phyloP scores from a whole-genome alignment of 2,797 vertebrate genomes.

The Borostomias antarcticus region DNA sequence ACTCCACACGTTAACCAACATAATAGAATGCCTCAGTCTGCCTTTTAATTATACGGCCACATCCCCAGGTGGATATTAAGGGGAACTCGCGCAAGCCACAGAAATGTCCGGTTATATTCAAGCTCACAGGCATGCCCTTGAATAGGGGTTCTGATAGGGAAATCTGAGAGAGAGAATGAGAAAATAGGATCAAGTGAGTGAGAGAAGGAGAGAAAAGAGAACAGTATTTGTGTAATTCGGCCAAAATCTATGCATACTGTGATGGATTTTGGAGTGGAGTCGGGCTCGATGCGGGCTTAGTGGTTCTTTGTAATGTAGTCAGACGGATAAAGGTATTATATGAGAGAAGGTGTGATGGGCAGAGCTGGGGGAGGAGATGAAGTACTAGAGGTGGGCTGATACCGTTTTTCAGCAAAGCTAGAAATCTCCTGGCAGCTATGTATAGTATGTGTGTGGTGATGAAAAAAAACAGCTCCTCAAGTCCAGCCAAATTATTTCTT shows the following conservation, averaged over 20 bases:
- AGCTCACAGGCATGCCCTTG: slow-evolving; percentile 30
- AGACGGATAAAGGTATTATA: slow-evolving; percentile 57
- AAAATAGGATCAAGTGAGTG: neutral
- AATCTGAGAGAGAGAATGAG: slow-evolving; percentile 17
- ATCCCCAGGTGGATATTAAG: slow-evolving; percentile 32
- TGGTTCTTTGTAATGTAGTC: slow-evolving; percentile 43
- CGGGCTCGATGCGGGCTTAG: slow-evolving; percentile 47
- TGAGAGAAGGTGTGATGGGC: slow-evolving; percentile 47
- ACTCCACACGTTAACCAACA: slow-evolving; percentile 37
- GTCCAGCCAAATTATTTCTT: no score
- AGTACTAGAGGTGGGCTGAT: neutral
- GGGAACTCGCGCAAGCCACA: slow-evolving; percentile 22
- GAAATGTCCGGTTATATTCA: slow-evolving; percentile 33
- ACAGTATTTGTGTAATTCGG: slow-evolving; percentile 52
- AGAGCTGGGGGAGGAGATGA: slow-evolving; percentile 37
- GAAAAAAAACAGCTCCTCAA: no score
- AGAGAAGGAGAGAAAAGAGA: slow-evolving; percentile 9
- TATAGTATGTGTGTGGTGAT: no score
- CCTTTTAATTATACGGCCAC: slow-evolving; percentile 62
- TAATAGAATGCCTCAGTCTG: slow-evolving; percentile 56
- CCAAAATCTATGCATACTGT: slow-evolving; percentile 45
- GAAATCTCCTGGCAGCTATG: slow-evolving; percentile 22
- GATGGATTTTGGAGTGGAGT: slow-evolving; percentile 50
- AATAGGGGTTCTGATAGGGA: slow-evolving; percentile 21
- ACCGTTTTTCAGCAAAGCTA: neutral